Evolutionary conservation across 2,113 vertebrate species (phyloP).

Genomic region (Crotophaga sulcirostris): DNA sequence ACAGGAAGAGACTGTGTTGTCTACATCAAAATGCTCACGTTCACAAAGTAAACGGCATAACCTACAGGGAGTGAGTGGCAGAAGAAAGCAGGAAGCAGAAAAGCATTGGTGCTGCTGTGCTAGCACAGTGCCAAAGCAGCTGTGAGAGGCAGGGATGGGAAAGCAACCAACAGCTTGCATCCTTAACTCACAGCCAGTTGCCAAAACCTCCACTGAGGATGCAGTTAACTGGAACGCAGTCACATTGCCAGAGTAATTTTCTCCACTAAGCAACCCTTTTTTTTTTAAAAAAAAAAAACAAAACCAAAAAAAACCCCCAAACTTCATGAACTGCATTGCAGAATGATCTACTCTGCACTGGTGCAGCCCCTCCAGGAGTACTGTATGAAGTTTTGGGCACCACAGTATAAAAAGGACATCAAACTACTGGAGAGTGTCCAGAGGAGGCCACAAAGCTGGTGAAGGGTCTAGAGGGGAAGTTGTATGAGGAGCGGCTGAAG

Average conservation of each 20-base stretch:
- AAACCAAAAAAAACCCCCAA: too few relatives aligned
- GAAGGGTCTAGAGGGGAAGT: too few relatives aligned
- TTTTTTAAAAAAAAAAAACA: too few relatives aligned
- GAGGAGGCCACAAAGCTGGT: too few relatives aligned
- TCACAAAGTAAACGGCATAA: neutral
- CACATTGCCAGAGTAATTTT: neutral
- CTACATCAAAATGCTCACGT: neutral
- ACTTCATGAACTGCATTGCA: neutral
- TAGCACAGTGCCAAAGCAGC: neutral
- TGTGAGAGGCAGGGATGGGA: neutral
- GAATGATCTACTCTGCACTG: too few relatives aligned
- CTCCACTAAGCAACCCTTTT: neutral
- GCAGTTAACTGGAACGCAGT: neutral
- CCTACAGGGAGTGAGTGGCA: neutral
- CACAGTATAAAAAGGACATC: too few relatives aligned
- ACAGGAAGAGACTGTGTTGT: neutral
- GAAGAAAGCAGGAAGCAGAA: neutral
- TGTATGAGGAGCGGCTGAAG: too few relatives aligned
- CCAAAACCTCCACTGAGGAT: neutral
- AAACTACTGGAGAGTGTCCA: too few relatives aligned
- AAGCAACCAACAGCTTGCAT: neutral
- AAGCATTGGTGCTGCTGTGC: neutral
- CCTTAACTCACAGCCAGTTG: neutral
- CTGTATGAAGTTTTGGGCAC: too few relatives aligned
- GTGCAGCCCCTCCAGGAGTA: too few relatives aligned